Percentiles rank a stretch among this genome's conserved stretches.
Conservation (phyloP, 2,888 invertebrate genomes). For the Vannuccia rotundouncinata region DNA sequence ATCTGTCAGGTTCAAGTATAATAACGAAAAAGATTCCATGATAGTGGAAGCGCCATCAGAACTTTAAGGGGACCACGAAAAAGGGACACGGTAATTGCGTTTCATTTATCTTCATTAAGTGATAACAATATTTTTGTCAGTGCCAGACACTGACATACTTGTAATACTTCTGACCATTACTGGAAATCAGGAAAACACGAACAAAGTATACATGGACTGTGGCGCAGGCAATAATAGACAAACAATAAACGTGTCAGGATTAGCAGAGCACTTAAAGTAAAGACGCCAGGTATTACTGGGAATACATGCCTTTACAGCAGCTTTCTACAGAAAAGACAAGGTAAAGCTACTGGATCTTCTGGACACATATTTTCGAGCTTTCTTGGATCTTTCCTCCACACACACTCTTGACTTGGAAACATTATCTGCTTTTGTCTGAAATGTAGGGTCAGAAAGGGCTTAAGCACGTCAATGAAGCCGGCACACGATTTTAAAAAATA, state of each 20-base stretch:
- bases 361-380: neutral
- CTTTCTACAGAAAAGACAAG: neutral
- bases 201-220: conserved; percentile 9
- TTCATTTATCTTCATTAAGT: conserved; percentile 11
- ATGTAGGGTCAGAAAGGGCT: neutral
- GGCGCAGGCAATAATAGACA: conserved; percentile 5
- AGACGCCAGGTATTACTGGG: neutral
- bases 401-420: neutral
- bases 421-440: neutral
- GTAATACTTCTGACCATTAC: conserved; percentile 16
- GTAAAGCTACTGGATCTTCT: neutral
- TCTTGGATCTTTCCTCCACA: neutral
- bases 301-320: neutral
- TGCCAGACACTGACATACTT: neutral
- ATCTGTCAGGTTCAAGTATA: conserved; percentile 11
- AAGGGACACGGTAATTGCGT: conserved; percentile 1
- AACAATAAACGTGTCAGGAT: neutral
- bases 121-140: conserved; percentile 9
- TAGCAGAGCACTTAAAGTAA: neutral
- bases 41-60: neutral
- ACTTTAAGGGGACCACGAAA: conserved; percentile 12
- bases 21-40: conserved; percentile 10
- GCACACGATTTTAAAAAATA: neutral
- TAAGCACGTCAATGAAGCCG: neutral
- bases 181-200: neutral